phyloP scores from a whole-genome alignment of 2,797 vertebrate genomes.

The Bradypodion pumilum region DNA sequence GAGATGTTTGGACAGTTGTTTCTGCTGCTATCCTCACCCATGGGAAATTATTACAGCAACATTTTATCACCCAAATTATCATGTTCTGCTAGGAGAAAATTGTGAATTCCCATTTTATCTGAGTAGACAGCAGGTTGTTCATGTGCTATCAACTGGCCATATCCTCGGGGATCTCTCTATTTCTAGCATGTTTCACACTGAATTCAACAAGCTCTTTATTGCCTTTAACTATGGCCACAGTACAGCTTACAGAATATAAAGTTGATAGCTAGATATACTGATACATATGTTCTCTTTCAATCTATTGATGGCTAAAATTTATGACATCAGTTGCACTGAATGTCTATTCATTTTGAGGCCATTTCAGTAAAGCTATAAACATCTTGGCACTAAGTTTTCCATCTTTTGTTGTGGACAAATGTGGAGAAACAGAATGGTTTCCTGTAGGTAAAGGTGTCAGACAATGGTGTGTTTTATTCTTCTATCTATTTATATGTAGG shows the following conservation, averaged over 20 bases:
- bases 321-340: not conserved
- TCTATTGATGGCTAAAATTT: not conserved
- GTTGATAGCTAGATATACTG: not conserved
- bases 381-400: not conserved
- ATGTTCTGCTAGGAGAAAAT: not conserved
- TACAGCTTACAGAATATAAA: conserved; percentile 3
- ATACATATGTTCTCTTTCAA: not conserved
- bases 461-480: no score
- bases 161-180: not conserved
- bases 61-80: conserved; percentile 13
- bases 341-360: not conserved
- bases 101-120: conserved; percentile 15
- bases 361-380: not conserved
- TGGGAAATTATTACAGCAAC: conserved; percentile 18
- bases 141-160: not conserved
- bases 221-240: not conserved
- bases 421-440: no score
- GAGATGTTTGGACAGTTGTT: conserved; percentile 4
- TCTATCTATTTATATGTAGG: no score
- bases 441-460: no score
- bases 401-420: not conserved
- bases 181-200: conserved; percentile 20
- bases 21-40: conserved; percentile 8
- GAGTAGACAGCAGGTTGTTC: not conserved
- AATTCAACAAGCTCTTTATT: conserved; percentile 20